Conservation (phyloP, 2,113 vertebrate genomes). For the Aspiorhynchus laticeps region DNA sequence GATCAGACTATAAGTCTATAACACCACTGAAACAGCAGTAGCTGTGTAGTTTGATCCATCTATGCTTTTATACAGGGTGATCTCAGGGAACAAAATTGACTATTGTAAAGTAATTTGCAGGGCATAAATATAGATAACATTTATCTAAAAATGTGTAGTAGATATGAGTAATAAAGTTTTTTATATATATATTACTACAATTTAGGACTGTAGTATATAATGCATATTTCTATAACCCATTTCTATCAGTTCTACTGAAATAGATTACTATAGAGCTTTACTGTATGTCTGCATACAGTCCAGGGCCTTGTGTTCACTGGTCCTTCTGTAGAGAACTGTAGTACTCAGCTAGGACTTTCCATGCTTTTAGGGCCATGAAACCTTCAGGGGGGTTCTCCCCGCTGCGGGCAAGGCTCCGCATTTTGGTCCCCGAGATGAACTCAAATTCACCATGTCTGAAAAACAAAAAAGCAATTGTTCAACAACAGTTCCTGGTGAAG, state of each 20-base stretch:
- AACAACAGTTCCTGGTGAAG: neutral
- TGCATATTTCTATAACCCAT: neutral
- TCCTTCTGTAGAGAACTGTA: constrained; percentile 89
- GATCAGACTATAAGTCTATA: neutral
- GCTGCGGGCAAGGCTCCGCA: constrained; percentile 69
- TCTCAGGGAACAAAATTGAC: neutral
- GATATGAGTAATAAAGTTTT: neutral
- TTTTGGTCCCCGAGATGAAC: constrained; percentile 77
- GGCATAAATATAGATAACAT: constrained; percentile 11
- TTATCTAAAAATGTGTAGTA: constrained; percentile 24
- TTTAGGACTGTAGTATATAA: neutral
- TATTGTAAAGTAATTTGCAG: neutral
- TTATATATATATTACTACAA: neutral
- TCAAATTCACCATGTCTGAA: constrained; percentile 88
- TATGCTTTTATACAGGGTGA: neutral
- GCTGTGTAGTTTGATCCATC: neutral
- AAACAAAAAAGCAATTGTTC: constrained; percentile 22
- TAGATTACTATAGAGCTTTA: neutral
- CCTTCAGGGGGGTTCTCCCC: constrained; percentile 83
- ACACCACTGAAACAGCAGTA: neutral
- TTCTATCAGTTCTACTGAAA: neutral
- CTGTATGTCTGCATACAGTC: neutral
- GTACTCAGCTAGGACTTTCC: constrained; percentile 92
- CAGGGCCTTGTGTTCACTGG: constrained; percentile 62
- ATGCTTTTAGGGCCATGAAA: constrained; percentile 96